A percentile compares a stretch with the other conserved stretches of the same genome.
Evolutionary conservation across 2,888 invertebrate genomes (phyloP).

Genomic region (Bombyx huttoni): DNA sequence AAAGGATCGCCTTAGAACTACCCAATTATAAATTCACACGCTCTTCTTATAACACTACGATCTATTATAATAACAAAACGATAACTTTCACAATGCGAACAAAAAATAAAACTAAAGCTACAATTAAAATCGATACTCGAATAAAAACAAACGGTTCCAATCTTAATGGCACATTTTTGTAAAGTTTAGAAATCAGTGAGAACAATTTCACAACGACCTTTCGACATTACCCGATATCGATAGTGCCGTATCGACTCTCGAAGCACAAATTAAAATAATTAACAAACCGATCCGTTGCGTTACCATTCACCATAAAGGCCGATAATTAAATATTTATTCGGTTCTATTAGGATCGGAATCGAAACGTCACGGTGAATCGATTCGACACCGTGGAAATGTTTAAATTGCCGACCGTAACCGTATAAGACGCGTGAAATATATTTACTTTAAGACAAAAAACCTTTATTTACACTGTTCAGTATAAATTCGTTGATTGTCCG

Average conservation of each 20-base stretch:
- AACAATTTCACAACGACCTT: slow-evolving; percentile 17
- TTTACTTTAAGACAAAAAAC: slow-evolving; percentile 48
- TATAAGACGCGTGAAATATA: slow-evolving; percentile 50
- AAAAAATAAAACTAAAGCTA: slow-evolving; percentile 1
- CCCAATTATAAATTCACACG: slow-evolving; percentile 20
- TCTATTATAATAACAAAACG: slow-evolving; percentile 11
- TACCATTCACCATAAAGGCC: slow-evolving; percentile 60
- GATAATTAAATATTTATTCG: slow-evolving; percentile 68
- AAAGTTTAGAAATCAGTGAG: slow-evolving; percentile 15
- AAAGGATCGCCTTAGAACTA: background rate
- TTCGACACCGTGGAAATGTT: slow-evolving; percentile 55
- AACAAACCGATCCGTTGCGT: slow-evolving; percentile 50
- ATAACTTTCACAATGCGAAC: slow-evolving; percentile 25
- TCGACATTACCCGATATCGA: slow-evolving; percentile 11
- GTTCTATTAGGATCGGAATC: slow-evolving; percentile 52
- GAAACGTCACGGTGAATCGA: slow-evolving; percentile 53
- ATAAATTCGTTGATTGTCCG: slow-evolving; percentile 42
- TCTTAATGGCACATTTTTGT: slow-evolving; percentile 20
- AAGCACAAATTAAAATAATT: slow-evolving; percentile 47
- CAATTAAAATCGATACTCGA: slow-evolving; percentile 5
- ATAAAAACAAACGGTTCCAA: slow-evolving; percentile 15
- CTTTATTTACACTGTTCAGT: slow-evolving; percentile 42
- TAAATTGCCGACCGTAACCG: slow-evolving; percentile 41
- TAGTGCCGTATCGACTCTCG: slow-evolving; percentile 11
- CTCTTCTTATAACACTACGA: slow-evolving; percentile 13